Percentiles rank a stretch among this genome's conserved stretches.
Conservation (phyloP, 2,113 vertebrate genomes). For the Romanogobio albipinnatus region DNA sequence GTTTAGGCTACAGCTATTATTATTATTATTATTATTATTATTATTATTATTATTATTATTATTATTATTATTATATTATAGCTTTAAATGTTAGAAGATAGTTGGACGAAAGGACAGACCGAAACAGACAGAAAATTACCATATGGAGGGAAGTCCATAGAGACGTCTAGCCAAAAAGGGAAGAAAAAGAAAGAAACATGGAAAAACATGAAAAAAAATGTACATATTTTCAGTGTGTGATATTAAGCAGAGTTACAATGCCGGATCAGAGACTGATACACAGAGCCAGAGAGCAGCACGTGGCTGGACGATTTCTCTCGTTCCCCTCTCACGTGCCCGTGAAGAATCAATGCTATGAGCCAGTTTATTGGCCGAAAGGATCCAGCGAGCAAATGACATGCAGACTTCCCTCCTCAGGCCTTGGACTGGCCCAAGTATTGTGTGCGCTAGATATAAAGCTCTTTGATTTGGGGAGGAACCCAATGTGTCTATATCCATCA, state of each 20-base stretch:
- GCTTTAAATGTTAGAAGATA: neutral
- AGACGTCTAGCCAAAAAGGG: conserved; percentile 13
- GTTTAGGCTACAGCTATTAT: neutral
- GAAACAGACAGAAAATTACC: neutral
- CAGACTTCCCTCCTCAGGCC: conserved; percentile 39
- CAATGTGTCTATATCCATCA: conserved; percentile 10
- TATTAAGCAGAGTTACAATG: conserved; percentile 20
- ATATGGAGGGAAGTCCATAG: neutral
- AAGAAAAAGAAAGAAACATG: conserved; percentile 35
- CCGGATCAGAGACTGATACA: neutral
- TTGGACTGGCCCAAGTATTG: conserved; percentile 29
- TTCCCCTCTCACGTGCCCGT: conserved; percentile 45
- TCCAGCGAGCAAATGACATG: conserved; percentile 44
- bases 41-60: too few relatives aligned
- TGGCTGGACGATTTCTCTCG: conserved; percentile 42
- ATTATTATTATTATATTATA: too few relatives aligned
- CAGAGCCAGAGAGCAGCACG: conserved; percentile 39
- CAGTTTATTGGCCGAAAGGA: conserved; percentile 40
- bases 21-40: too few relatives aligned
- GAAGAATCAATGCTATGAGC: conserved; percentile 42
- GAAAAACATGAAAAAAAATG: neutral
- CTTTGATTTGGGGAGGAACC: neutral
- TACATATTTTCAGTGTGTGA: conserved; percentile 27
- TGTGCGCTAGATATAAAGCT: conserved; percentile 33
- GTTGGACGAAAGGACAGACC: neutral